Base-by-base conservation (phyloP, 2,797 vertebrate genomes). In the Hippocampus kuda region DNA sequence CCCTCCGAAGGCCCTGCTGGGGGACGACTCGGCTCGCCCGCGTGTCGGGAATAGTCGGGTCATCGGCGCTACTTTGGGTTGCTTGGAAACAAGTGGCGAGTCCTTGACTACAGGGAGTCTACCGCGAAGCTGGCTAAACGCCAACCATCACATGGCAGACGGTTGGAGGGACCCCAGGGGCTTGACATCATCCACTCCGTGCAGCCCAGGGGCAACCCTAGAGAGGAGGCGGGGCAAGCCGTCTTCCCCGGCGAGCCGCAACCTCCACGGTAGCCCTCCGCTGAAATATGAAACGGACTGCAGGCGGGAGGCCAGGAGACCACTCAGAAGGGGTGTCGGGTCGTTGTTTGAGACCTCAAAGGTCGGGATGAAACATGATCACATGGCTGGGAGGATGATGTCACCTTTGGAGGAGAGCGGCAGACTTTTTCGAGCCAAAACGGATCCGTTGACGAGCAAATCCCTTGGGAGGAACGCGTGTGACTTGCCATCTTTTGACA, bases 391-490 rank as follows among this genome's bases (percentile, higher is more conserved):
- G 75, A 93, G 88, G 75, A 67, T 73, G 24, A 94, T 88, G 83
- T 93, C 92, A 1, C 79, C 90, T 46, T 80, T 59, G 24, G 85
- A 88, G 4, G 91, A 93, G 30, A 94, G 91, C 72, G 91, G 94
- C 80, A 94, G 91, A 78, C 90, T 94, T 67, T 97, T 97, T 81
- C 96, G 87, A 63, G 91, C 92, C 77, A 98, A 95, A 88, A 83
- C 95, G 66, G 94, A 98, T 81, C 94, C 95, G 81, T 87, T 98
- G 0, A 89, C 92, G 61, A 93, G 44, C 8, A 65, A 91, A 80
- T 97, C 94, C 2, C 89, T 94, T 0, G 93, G 92, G 74, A 91
- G 91, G 81, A 83, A 85, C 27, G 84, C 89, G 0, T 90, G 88
- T 68, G 91, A 95, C 59, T 92, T 91, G 75, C 89, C 93, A 41